These are phyloP conservation scores for Limanda limanda DNA, from an alignment of 2,113 vertebrate genomes.

Conservation along the genomic window DNA sequence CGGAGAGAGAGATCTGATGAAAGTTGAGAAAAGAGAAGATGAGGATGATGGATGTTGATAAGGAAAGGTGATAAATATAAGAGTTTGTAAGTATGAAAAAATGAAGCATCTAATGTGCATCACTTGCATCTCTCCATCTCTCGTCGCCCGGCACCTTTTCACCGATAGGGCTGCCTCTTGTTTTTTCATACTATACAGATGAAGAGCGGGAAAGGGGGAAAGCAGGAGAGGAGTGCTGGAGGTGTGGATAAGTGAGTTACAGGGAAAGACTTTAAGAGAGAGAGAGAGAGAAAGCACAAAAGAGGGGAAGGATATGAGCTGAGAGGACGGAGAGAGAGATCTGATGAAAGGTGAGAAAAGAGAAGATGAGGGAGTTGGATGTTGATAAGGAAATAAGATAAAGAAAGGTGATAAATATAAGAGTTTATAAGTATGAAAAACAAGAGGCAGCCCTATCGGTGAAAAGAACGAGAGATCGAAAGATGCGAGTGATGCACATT, in stretches of 20 bases:
- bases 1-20: conserved; percentile 5
- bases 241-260: conserved; percentile 21
- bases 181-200: no score
- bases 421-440: not conserved
- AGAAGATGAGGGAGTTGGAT: not conserved
- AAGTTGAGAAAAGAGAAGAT: not conserved
- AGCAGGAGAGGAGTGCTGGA: not conserved
- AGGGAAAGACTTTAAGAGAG: conserved; percentile 2
- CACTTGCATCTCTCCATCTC: no score
- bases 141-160: no score
- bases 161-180: no score
- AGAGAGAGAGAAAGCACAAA: not conserved
- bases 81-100: not conserved
- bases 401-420: not conserved
- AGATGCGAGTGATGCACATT: conserved; percentile 20
- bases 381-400: not conserved
- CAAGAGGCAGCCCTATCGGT: not conserved
- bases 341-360: not conserved
- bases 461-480: conserved; percentile 8
- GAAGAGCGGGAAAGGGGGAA: not conserved
- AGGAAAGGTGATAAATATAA: not conserved
- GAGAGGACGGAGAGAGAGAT: conserved; percentile 11
- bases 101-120: no score
- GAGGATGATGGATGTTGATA: not conserved
- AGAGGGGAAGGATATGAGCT: no score